These are phyloP conservation scores for rat (Rattus norvegicus) DNA, from an alignment of 2,113 vertebrate genomes.

Conservation along the genomic window GRCr8 NC_086021.1:107747001-107747500, in stretches of 20 bases:
- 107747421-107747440: not conserved
- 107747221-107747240: not conserved
- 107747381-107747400: not conserved
- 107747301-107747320: not conserved
- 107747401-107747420: not conserved
- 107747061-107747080: not conserved
- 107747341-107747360: not conserved
- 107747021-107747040: not conserved
- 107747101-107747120: too few species aligned
- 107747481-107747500: not conserved
- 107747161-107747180: not conserved
- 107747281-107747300: not conserved
- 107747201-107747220: not conserved
- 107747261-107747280: not conserved
- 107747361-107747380: slow-evolving; percentile 5
- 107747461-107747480: not conserved
- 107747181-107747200: not conserved
- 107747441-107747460: not conserved
- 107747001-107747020: not conserved
- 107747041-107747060: not conserved
- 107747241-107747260: not conserved
- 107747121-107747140: not conserved
- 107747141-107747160: not conserved
- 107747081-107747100: not conserved
- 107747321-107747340: not conserved